These are phyloP conservation scores for Pogonophryne albipinna DNA, from an alignment of 2,797 vertebrate species.

Conservation along the genomic window DNA sequence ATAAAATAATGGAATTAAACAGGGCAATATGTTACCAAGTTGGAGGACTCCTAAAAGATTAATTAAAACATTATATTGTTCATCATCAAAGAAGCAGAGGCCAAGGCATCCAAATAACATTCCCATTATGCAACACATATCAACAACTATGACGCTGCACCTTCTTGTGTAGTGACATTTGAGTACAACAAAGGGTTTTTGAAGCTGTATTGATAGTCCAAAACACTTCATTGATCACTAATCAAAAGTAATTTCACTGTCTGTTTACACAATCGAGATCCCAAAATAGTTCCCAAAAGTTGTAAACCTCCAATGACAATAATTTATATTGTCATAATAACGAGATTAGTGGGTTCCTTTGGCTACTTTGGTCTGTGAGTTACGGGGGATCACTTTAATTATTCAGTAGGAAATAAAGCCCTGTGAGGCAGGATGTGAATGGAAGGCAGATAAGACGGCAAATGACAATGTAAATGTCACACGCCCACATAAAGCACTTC, in stretches of 20 bases:
- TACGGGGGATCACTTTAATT: background rate
- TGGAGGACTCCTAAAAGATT: background rate
- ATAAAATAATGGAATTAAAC: background rate
- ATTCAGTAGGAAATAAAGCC: background rate
- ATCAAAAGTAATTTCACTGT: too few species aligned
- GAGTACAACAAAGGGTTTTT: too few species aligned
- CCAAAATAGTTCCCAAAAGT: too few species aligned
- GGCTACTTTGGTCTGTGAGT: background rate
- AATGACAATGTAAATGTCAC: slow-evolving; percentile 13
- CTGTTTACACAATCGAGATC: too few species aligned
- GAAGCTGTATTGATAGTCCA: too few species aligned
- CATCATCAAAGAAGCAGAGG: background rate
- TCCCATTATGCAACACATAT: slow-evolving; percentile 8
- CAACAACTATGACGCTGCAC: background rate
- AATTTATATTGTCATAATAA: background rate
- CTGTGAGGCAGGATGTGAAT: background rate
- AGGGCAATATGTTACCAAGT: background rate
- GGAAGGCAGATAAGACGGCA: background rate
- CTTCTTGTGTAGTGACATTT: too few species aligned
- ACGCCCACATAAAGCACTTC: background rate
- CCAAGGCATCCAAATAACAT: background rate
- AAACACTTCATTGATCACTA: too few species aligned
- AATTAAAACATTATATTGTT: background rate
- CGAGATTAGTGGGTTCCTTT: background rate
- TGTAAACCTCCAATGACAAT: too few species aligned